Evolutionary conservation across 2,888 invertebrate genomes (phyloP).

Genomic region (Phlogophora meticulosa): DNA sequence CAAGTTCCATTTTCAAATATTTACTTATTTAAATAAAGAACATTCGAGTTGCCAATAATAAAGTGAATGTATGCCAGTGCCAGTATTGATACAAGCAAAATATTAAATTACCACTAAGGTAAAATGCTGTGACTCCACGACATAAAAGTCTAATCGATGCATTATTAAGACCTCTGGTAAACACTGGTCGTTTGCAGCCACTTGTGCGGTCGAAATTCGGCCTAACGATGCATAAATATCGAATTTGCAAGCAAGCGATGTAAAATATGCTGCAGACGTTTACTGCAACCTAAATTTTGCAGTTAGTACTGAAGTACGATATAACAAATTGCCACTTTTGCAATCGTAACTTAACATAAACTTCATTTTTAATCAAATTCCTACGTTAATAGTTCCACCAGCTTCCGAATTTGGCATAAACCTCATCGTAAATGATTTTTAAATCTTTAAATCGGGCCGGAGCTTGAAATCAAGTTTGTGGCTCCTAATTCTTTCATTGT

Average conservation of each 20-base stretch:
- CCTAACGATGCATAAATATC: slow-evolving; percentile 48
- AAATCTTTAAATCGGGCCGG: background rate
- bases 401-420: slow-evolving; percentile 7
- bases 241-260: slow-evolving; percentile 52
- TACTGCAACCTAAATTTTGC: slow-evolving; percentile 35
- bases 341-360: slow-evolving; percentile 16
- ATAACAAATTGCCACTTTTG: slow-evolving; percentile 23
- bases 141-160: slow-evolving; percentile 48
- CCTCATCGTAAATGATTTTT: background rate
- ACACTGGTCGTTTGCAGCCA: slow-evolving; percentile 49
- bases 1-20: slow-evolving; percentile 25
- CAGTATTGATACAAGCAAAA: slow-evolving; percentile 32
- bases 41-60: slow-evolving; percentile 27
- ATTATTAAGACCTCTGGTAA: slow-evolving; percentile 55
- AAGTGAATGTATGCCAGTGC: slow-evolving; percentile 18
- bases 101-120: slow-evolving; percentile 40
- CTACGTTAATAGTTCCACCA: background rate
- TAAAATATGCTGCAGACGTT: slow-evolving; percentile 50
- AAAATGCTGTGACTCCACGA: slow-evolving; percentile 21
- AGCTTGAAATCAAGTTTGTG: background rate
- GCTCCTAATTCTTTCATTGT: slow-evolving; percentile 36
- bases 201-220: slow-evolving; percentile 62
- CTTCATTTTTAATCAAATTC: slow-evolving; percentile 7
- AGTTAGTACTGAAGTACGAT: slow-evolving; percentile 8
- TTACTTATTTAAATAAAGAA: slow-evolving; percentile 30